Conservation (phyloP, 2,113 vertebrate species). For the Suncus etruscus region DNA sequence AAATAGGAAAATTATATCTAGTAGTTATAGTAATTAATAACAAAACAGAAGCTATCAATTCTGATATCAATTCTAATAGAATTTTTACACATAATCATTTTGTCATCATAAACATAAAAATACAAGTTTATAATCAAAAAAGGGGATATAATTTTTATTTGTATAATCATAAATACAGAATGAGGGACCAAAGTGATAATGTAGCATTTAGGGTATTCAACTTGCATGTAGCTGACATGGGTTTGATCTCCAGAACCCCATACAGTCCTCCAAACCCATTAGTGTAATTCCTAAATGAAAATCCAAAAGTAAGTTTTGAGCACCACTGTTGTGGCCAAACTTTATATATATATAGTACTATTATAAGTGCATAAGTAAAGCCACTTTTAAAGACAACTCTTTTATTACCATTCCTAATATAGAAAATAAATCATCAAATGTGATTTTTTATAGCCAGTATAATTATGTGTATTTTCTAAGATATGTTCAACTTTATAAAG, state of each 20-base stretch:
- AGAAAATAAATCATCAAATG: too few relatives aligned
- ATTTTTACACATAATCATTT: not conserved
- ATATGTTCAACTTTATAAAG: not conserved
- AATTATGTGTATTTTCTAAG: slow-evolving; percentile 4
- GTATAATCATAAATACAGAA: not conserved
- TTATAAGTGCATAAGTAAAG: too few relatives aligned
- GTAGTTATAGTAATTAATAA: not conserved
- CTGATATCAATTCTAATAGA: not conserved
- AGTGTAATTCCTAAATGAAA: too few relatives aligned
- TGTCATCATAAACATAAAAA: not conserved
- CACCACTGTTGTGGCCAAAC: too few relatives aligned
- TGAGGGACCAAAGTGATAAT: not conserved
- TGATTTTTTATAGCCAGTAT: not conserved
- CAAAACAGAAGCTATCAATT: not conserved
- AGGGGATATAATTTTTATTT: not conserved
- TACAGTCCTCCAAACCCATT: too few relatives aligned
- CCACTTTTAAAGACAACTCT: too few relatives aligned
- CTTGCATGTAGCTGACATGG: too few relatives aligned
- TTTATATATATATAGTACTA: too few relatives aligned
- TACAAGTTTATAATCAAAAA: not conserved
- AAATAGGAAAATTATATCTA: not conserved
- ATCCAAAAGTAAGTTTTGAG: too few relatives aligned
- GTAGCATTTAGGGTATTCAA: too few relatives aligned
- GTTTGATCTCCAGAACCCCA: too few relatives aligned
- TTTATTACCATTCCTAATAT: too few relatives aligned